phyloP scores from a whole-genome alignment of 2,888 invertebrate genomes.

The Tipula lateralis region DNA sequence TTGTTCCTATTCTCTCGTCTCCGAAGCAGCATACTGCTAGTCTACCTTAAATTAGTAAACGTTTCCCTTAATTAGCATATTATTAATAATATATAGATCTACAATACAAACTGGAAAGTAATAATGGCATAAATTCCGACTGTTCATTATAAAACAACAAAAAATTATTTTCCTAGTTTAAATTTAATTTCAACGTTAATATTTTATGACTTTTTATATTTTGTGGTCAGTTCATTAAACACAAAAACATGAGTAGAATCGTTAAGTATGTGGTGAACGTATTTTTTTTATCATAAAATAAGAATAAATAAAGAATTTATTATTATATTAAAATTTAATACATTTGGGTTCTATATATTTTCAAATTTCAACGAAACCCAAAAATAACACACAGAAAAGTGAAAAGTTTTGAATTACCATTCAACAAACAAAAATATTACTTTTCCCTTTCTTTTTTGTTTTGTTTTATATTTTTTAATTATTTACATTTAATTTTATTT shows the following conservation, averaged over 20 bases:
- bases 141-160: neutral
- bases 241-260: neutral
- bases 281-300: neutral
- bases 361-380: neutral
- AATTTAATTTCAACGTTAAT: neutral
- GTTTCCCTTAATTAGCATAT: too few relatives aligned
- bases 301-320: neutral
- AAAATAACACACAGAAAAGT: neutral
- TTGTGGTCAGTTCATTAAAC: neutral
- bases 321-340: neutral
- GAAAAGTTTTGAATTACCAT: slow-evolving; percentile 13
- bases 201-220: neutral
- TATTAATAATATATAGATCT: too few relatives aligned
- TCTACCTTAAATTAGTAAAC: too few relatives aligned
- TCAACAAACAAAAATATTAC: slow-evolving; percentile 13
- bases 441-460: neutral
- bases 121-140: too few relatives aligned
- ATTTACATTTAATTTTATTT: neutral
- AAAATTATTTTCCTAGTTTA: neutral
- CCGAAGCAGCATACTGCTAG: too few relatives aligned
- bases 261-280: neutral
- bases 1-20: neutral
- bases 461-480: neutral
- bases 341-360: neutral
- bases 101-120: too few relatives aligned